Evolutionary conservation across 1,140 invertebrate species (phyloP).

Genomic region (Leptopilina clavipes): DNA sequence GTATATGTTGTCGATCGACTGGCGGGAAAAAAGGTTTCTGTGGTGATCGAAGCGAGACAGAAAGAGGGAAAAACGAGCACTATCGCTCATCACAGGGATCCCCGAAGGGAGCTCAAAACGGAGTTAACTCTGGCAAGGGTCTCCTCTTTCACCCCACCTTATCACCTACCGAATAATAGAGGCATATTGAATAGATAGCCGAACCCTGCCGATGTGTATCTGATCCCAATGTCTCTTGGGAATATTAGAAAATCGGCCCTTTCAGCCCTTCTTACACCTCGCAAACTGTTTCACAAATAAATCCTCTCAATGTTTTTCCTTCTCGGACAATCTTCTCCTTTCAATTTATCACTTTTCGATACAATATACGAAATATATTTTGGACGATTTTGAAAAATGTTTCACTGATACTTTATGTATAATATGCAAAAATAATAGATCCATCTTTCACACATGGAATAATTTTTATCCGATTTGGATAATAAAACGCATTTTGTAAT

Average conservation of each 20-base stretch:
- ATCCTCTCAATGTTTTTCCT: constrained; percentile 44
- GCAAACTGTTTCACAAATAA: constrained; percentile 54
- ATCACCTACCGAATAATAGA: constrained; percentile 62
- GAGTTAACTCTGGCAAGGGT: constrained; percentile 52
- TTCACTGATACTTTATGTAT: no score
- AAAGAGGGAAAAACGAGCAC: constrained; percentile 45
- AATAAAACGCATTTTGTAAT: no score
- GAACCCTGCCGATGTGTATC: constrained; percentile 58
- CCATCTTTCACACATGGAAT: no score
- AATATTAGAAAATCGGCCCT: constrained; percentile 61
- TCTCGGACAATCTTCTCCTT: constrained; percentile 40
- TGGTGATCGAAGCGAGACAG: constrained; percentile 47
- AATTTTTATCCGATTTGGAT: no score
- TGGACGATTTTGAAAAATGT: background rate
- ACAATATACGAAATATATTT: background rate
- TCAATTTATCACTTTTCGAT: constrained; percentile 34
- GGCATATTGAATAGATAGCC: constrained; percentile 67
- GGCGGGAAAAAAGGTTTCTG: background rate
- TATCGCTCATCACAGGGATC: constrained; percentile 54
- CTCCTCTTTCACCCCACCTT: constrained; percentile 54
- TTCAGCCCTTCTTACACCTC: constrained; percentile 43
- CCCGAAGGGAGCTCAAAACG: constrained; percentile 51
- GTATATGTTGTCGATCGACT: background rate
- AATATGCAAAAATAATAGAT: no score
- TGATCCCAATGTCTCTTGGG: constrained; percentile 60